These are phyloP conservation scores for Hemibagrus wyckioides DNA, from an alignment of 2,113 vertebrate species.

Conservation along the genomic window DNA sequence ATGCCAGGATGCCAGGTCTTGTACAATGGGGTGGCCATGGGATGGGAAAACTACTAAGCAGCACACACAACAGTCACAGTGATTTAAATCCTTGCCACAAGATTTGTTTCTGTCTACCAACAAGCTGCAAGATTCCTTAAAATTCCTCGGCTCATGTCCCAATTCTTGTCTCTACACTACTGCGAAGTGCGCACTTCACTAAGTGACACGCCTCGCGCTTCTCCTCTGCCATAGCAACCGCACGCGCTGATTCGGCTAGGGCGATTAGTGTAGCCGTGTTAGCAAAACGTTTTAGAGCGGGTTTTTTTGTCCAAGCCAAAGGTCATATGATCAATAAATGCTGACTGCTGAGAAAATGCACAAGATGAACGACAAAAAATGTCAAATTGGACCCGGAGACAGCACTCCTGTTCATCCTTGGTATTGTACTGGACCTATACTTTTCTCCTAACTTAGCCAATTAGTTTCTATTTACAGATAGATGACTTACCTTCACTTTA, in stretches of 20 bases:
- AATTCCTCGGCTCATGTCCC: background rate
- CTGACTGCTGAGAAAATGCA: background rate
- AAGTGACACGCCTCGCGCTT: background rate
- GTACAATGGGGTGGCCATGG: background rate
- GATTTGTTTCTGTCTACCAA: background rate
- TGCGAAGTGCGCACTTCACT: background rate
- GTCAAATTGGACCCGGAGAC: background rate
- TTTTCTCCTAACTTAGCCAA: background rate
- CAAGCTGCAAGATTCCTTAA: background rate
- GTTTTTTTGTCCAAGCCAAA: background rate
- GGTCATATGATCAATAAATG: too few relatives aligned
- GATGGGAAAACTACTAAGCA: background rate
- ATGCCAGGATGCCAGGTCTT: background rate
- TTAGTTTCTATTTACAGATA: too few relatives aligned
- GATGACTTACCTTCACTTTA: too few relatives aligned
- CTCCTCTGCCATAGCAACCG: constrained; percentile 1
- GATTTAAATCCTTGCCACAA: background rate
- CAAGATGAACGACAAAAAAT: constrained; percentile 5
- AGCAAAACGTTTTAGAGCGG: background rate
- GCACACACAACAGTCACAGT: background rate
- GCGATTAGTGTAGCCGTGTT: background rate
- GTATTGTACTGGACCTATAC: background rate
- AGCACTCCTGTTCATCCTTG: constrained; percentile 23
- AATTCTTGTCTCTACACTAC: background rate
- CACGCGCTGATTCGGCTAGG: background rate